Base-by-base conservation (phyloP, 1,140 invertebrate species). In the Nebria ingens region DNA sequence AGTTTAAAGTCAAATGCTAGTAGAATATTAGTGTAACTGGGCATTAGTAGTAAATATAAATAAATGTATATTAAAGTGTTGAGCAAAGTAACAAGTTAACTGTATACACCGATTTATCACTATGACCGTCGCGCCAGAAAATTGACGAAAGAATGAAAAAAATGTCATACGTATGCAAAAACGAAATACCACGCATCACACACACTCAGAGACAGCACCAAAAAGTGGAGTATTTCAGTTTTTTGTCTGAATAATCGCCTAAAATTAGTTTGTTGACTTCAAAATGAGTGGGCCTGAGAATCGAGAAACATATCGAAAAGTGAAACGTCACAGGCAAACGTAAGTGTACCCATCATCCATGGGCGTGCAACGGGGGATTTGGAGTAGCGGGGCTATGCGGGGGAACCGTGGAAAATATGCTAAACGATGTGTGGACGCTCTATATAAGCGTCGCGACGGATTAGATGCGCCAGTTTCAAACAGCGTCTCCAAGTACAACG, bases 381-480 rank as follows among this genome's bases (percentile, higher is more conserved):
- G n/a, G n/a, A n/a, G n/a, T n/a, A n/a, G n/a, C n/a, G n/a, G n/a
- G n/a, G n/a, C n/a, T n/a, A n/a, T n/a, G n/a, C n/a, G n/a, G n/a
- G n/a, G n/a, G n/a, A n/a, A n/a, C n/a, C n/a, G n/a, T n/a, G n/a
- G n/a, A 29, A 59, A 60, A 64, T 57, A 59, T 56, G 54, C n/a
- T n/a, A n/a, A n/a, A 54, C 58, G 55, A 17, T 53, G 21, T 55
- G 51, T 55, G 57, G 21, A 34, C 25, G 38, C 40, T 45, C 6
- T 64, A 67, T 66, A 66, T 55, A 66, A 66, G 61, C 64, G 59
- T 60, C 61, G 54, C 21, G 55, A 62, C 62, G 57, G 58, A 59
- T 58, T 50, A 22, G 55, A 60, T 59, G 57, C 53, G 13, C 29
- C 56, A 58, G 56, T 58, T 58, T 34, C 45, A 49, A 13, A 45